phyloP scores from a whole-genome alignment of 2,888 invertebrate genomes.

The Lymantria dispar region DNA sequence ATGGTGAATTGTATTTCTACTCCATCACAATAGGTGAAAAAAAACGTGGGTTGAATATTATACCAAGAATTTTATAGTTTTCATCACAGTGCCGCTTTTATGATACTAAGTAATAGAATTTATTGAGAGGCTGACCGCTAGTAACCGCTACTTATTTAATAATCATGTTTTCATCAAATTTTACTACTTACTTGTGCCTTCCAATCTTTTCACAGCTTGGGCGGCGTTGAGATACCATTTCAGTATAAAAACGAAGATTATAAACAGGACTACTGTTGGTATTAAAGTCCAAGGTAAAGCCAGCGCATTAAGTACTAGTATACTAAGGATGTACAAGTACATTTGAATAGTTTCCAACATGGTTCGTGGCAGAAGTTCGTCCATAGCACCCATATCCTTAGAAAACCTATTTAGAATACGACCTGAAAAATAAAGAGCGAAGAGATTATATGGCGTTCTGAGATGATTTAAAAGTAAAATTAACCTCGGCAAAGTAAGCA shows the following conservation, averaged over 20 bases:
- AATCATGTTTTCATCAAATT: background rate
- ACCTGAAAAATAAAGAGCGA: conserved; percentile 51
- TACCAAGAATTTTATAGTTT: no score
- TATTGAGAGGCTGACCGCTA: no score
- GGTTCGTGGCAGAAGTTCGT: conserved; percentile 87
- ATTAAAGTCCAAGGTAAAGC: conserved; percentile 69
- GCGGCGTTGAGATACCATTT: conserved; percentile 88
- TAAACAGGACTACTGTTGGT: conserved; percentile 58
- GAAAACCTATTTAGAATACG: conserved; percentile 90
- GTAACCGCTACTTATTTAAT: background rate
- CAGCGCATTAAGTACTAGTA: conserved; percentile 62
- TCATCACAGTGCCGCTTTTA: no score
- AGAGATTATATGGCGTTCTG: no score
- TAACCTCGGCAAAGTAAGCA: no score
- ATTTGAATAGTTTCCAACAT: conserved; percentile 84
- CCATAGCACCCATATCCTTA: conserved; percentile 91
- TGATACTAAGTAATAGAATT: no score
- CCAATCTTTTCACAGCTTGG: conserved; percentile 87
- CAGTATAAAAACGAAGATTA: conserved; percentile 85
- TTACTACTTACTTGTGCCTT: conserved; percentile 84
- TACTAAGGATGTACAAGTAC: conserved; percentile 62
- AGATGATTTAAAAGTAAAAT: no score
- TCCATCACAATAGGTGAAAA: no score
- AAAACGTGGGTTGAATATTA: no score
- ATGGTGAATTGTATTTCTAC: no score